Evolutionary conservation across 2,797 vertebrate genomes (phyloP).

Genomic region (Pantherophis alleghaniensis): DNA sequence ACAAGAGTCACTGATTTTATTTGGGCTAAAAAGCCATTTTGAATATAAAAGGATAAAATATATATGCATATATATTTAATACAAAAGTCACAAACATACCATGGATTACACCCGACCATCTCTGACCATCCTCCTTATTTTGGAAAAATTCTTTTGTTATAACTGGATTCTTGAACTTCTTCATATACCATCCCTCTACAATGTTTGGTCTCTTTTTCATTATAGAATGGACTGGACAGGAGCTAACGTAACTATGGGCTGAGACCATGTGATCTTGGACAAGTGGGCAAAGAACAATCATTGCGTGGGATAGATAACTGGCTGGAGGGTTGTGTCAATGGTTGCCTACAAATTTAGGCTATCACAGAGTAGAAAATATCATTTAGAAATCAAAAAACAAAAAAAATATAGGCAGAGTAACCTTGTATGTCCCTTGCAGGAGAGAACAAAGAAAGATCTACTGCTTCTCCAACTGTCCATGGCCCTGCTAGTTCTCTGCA

Average conservation of each 20-base stretch:
- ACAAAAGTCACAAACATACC: conserved; percentile 47
- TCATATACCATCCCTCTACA: conserved; percentile 41
- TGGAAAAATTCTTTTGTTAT: conserved; percentile 21
- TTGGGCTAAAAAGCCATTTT: conserved; percentile 58
- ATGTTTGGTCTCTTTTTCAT: neutral
- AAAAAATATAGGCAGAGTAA: neutral
- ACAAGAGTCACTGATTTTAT: conserved; percentile 71
- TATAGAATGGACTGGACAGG: neutral
- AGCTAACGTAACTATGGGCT: neutral
- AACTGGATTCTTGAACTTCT: conserved; percentile 27
- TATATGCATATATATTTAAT: conserved; percentile 50
- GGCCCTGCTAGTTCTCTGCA: neutral
- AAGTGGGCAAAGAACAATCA: neutral
- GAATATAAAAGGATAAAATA: conserved; percentile 70
- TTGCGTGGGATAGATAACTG: neutral
- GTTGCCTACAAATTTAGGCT: neutral
- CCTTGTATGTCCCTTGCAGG: neutral
- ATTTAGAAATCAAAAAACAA: neutral
- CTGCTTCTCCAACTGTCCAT: neutral
- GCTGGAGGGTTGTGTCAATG: neutral
- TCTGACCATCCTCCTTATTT: neutral
- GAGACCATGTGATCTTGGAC: neutral
- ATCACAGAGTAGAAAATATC: conserved; percentile 34
- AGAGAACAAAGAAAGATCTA: neutral
- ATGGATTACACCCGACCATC: conserved; percentile 17